Base-by-base conservation (phyloP, 2,888 invertebrate species). In the Troilus luridus region DNA sequence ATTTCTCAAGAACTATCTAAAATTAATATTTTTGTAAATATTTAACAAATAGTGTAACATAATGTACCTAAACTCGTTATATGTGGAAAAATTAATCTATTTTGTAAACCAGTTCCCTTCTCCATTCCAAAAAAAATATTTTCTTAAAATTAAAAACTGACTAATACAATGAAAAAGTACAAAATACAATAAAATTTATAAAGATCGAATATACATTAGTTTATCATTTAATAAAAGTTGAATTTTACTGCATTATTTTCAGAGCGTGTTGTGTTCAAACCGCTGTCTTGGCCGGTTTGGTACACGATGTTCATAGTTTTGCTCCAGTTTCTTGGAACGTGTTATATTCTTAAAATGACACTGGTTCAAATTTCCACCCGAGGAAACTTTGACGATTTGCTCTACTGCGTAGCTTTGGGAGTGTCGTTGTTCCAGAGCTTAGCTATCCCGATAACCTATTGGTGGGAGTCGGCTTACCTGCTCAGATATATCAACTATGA, bases 351-450 rank as follows among this genome's bases (percentile, higher is more conserved):
- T 9, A 24, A 77, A 77, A 54, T 77, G 5, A 8, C 77, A 12
- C 12, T 67, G 0, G 10, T 24, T n/a, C 11, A 72, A 54, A 56
- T 89, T 11, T 62, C 27, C 14, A 59, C 2, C 3, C 27, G 67
- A 19, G 21, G 27, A 19, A 89, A 67, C 24, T 77, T 58, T 27
- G 90, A 90, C 27, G 77, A 77, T 14, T 56, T 27, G 0, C 54
- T 90, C 17, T 90, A 72, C 59, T 58, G 90, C n/a, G 19, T 90
- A 77, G n/a, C 90, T 24, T 24, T 72, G 10, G 21, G 24, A 58
- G 58, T 90, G 10, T 90, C 72, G n/a, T 9, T 77, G 7, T n/a
- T 90, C 6, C 90, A 90, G 24, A 90, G 58, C 72, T 59, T 64
- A 21, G 54, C 56, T 24, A 24, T 77, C 12, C 90, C 90, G 7